These are phyloP conservation scores for Phalloptychus januarius DNA, from an alignment of 2,797 vertebrate species.

Conservation along the genomic window DNA sequence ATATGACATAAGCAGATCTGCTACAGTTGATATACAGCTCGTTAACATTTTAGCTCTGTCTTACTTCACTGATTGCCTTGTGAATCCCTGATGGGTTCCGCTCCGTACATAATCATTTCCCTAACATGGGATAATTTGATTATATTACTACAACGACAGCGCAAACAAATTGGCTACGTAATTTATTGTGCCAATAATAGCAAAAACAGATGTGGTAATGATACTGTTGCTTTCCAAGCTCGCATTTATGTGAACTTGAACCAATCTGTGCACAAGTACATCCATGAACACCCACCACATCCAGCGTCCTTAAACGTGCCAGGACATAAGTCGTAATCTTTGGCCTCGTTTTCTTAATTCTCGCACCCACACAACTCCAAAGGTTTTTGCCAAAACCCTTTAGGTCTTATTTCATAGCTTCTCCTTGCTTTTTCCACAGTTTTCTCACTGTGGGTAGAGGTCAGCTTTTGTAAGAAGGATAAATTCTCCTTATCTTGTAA, in stretches of 20 bases:
- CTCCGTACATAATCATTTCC: constrained; percentile 79
- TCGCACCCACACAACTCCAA: constrained; percentile 51
- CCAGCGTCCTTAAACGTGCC: constrained; percentile 66
- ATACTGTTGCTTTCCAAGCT: constrained; percentile 67
- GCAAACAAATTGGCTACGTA: constrained; percentile 80
- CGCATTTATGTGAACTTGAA: constrained; percentile 70
- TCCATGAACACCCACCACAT: constrained; percentile 65
- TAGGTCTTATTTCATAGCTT: constrained; percentile 38
- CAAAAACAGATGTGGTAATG: constrained; percentile 79
- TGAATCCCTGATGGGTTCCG: constrained; percentile 77
- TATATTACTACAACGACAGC: constrained; percentile 80
- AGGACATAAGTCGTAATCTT: constrained; percentile 70
- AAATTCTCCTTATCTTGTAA: constrained; percentile 25
- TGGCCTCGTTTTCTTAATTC: constrained; percentile 56
- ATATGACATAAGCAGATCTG: constrained; percentile 61
- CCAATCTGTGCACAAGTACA: constrained; percentile 67
- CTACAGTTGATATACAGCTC: constrained; percentile 57
- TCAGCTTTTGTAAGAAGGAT: constrained; percentile 49
- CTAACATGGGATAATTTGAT: constrained; percentile 78
- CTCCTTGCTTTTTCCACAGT: constrained; percentile 43
- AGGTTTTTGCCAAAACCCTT: constrained; percentile 35
- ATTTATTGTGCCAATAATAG: constrained; percentile 82
- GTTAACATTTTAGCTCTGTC: constrained; percentile 71
- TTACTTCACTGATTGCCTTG: constrained; percentile 76
- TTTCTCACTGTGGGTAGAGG: constrained; percentile 34